Evolutionary conservation across 1,140 invertebrate species (phyloP), one percentile per base, ranked within the genome.

Genomic region (Ooceraea biroi): DNA sequence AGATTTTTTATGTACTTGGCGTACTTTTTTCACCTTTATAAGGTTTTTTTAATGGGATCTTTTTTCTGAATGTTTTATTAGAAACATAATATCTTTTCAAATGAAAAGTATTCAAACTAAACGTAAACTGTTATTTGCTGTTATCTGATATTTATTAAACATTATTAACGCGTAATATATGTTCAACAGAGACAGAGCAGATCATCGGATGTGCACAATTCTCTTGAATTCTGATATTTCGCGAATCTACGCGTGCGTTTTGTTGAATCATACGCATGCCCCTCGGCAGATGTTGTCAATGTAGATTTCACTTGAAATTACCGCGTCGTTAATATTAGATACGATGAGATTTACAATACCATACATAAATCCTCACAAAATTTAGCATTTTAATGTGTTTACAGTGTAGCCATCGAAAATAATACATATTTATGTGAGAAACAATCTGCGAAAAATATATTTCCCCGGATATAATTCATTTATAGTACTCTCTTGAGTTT

Each of bases 91-190:
- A 25, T 57, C 14, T 41, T 72, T 57, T 12, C 57, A 41, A 72
- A 72, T 72, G 36, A 72, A 41, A 72, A 72, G 57, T 72, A 48
- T 57, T 57, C 19, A 36, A n/a, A n/a, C n/a, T n/a, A n/a, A n/a
- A 25, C 50, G 30, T 12, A 41, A 58, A 73, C 55, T 41, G 57
- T 19, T 44, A 73, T 73, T 58, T 52, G 52, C 58, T 60, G 57
- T 27, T 14, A 41, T 58, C 22, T 12, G 14, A 25, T 27, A n/a
- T 58, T 10, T 60, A 19, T 25, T 73, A 73, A 73, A 60, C 30
- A 22, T 73, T 73, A 73, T 41, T 44, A 52, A 73, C 22, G 68
- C 48, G 71, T 14, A 41, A 44, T 50, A 73, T n/a, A 10, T 19
- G 58, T 36, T 61, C 60, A 27, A 12, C 19, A 22, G 17, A 30